These are phyloP conservation scores for Cabera pusaria DNA, from an alignment of 2,888 invertebrate species.

Conservation along the genomic window DNA sequence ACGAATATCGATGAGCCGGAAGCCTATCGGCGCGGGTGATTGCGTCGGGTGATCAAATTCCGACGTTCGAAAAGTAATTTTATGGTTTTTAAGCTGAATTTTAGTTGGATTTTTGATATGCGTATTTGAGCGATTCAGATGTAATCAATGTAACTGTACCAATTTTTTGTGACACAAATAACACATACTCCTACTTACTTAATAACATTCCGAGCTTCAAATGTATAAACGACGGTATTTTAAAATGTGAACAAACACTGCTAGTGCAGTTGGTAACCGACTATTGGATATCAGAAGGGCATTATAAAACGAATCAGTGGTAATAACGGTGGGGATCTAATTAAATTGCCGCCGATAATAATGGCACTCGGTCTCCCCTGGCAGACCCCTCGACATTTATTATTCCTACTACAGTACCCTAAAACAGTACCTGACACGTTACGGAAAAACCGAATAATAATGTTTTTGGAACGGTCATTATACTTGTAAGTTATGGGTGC, in stretches of 20 bases:
- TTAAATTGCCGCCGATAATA: conserved; percentile 82
- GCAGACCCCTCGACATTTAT: conserved; percentile 77
- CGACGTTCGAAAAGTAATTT: conserved; percentile 76
- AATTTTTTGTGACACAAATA: no score
- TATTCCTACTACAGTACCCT: conserved; percentile 66
- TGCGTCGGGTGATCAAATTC: conserved; percentile 74
- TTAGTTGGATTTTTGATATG: conserved; percentile 50
- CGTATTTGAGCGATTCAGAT: conserved; percentile 40
- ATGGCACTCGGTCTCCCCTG: conserved; percentile 72
- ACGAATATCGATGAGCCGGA: conserved; percentile 83
- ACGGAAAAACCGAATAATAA: conserved; percentile 37
- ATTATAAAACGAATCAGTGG: conserved; percentile 80
- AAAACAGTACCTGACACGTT: conserved; percentile 46
- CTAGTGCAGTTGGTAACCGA: conserved; percentile 35
- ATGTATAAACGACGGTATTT: no score
- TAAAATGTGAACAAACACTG: conserved; percentile 44
- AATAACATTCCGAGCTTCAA: no score
- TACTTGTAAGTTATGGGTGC: conserved; percentile 11
- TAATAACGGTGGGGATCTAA: conserved; percentile 80
- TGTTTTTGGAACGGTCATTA: conserved; percentile 24
- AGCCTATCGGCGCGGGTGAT: conserved; percentile 74
- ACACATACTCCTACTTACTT: no score
- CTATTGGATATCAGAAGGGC: conserved; percentile 63
- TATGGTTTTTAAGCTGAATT: conserved; percentile 75
- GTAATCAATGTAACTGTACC: conserved; percentile 27